These are phyloP conservation scores for Chrysemys picta DNA, from an alignment of 2,113 vertebrate genomes.

Conservation along the genomic window DNA sequence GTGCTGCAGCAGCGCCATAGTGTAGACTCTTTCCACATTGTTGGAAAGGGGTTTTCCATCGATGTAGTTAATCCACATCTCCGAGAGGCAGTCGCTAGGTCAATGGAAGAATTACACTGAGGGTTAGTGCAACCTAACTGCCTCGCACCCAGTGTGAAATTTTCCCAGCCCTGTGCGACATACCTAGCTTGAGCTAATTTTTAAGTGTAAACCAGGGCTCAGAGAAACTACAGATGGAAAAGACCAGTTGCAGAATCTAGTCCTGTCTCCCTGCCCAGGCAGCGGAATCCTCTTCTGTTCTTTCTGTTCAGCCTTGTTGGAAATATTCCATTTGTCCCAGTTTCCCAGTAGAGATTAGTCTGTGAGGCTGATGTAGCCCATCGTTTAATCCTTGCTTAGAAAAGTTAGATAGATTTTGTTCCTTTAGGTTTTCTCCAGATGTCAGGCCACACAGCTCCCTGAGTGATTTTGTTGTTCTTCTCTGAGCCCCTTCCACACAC, in stretches of 20 bases:
- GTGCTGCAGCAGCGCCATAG: not conserved
- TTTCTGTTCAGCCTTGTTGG: not conserved
- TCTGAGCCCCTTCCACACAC: not conserved
- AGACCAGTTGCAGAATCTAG: not conserved
- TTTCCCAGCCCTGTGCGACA: too few relatives aligned
- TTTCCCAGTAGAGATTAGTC: not conserved
- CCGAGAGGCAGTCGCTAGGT: too few relatives aligned
- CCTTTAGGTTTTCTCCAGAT: not conserved
- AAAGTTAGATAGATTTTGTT: not conserved
- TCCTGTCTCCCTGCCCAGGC: not conserved
- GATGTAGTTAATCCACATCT: too few relatives aligned
- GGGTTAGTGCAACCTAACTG: too few relatives aligned
- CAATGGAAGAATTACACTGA: too few relatives aligned
- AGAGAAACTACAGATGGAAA: too few relatives aligned
- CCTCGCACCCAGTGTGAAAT: too few relatives aligned
- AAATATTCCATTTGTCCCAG: not conserved
- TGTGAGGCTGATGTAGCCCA: not conserved
- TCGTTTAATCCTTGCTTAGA: too few relatives aligned
- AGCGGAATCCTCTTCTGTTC: not conserved
- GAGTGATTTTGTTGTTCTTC: not conserved
- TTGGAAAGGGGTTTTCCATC: too few relatives aligned
- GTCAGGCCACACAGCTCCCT: not conserved
- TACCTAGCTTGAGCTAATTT: too few relatives aligned
- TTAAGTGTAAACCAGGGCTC: too few relatives aligned
- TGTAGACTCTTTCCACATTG: not conserved